Base-by-base conservation (phyloP, 2,113 vertebrate species). In the Mustela lutreola region DNA sequence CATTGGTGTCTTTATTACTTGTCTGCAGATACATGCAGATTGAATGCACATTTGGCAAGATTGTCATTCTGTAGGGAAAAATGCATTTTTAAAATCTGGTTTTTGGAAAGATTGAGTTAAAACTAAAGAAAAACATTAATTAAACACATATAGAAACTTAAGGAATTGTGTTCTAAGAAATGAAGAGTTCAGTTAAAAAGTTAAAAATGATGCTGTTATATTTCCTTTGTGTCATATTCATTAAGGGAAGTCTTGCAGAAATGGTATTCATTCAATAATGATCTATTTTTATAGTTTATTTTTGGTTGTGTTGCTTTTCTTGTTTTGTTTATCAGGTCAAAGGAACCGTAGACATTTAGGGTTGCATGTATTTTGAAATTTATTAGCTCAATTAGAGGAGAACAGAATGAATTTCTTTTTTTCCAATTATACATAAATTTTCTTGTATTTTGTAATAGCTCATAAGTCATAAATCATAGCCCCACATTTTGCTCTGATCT, bases 281-380 rank as follows among this genome's bases (percentile, higher is more conserved):
- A 98, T 99, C 97, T 98, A 98, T 98, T 98, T 98, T 98, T 98
- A 98, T 98, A 94, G 98, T 97, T 98, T 99, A 98, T 98, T 98
- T 98, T 98, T 98, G 97, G 97, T 97, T 85, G 45, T 98, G 93
- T 97, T 87, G 82, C 96, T 98, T 98, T 96, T 98, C 78, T 96
- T 98, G 78, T 97, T 98, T 98, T 98, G 96, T 98, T 98, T 97
- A 97, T 98, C 80, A 98, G 97, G 95, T 96, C 96, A 78, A 98
- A 97, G 97, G 83, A 98, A 73, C 33, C 71, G 95, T 81, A 96
- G 95, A 89, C 92, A 97, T 97, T 97, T 96, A 96, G 89, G 86
- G 33, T 87, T 98, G 87, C 28, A 73, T 36, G 62, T 62, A 11
- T 96, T 91, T 94, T 96, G 70, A 65, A 98, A 98, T 98, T 98